Evolutionary conservation across 1,140 invertebrate genomes (phyloP), one percentile per base, ranked within the genome.

Genomic region (Conopomorpha cramerella): DNA sequence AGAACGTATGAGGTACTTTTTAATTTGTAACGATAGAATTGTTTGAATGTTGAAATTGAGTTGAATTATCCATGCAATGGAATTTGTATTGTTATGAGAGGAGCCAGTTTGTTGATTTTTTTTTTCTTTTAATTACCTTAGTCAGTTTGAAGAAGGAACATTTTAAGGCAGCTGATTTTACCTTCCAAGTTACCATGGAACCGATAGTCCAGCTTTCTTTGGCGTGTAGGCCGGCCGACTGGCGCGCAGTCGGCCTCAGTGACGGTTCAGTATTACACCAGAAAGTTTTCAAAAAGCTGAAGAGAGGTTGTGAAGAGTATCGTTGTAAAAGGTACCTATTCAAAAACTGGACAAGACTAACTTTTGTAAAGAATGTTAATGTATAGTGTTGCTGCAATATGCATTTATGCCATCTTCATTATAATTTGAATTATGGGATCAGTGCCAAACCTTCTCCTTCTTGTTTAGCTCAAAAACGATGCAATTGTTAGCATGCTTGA

Each of bases 321-420:
- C 63, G 57, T 74, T 74, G 56, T 70, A 74, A 70, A 72, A 72
- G 70, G 67, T 74, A 74, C 70, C 70, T 74, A 74, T 70, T 67
- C 61, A 59, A 66, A 66, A 70, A 64, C 59, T 66, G 58, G 51
- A 53, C 62, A 66, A 74, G 70, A 72, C 70, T 74, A 74, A 72
- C 67, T 64, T 48, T 4, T 6, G 4, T 23, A 10, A 6, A 50
- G 55, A 49, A 41, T 41, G 38, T 44, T 34, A 44, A 58, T 47
- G 54, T 51, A 62, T 58, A 59, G 55, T 63, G 52, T 55, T 72
- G 66, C 70, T 74, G 61, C 67, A 76, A 72, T 71, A 39, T 76
- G 67, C 67, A 72, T 76, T 74, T 71, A 74, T 46, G 63, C 62
- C 62, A 68, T 63, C 58, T 65, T 64, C 60, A 57, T 57, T 55